Conservation (phyloP, 1,140 invertebrate genomes). For the Drosophila mauritiana region DNA sequence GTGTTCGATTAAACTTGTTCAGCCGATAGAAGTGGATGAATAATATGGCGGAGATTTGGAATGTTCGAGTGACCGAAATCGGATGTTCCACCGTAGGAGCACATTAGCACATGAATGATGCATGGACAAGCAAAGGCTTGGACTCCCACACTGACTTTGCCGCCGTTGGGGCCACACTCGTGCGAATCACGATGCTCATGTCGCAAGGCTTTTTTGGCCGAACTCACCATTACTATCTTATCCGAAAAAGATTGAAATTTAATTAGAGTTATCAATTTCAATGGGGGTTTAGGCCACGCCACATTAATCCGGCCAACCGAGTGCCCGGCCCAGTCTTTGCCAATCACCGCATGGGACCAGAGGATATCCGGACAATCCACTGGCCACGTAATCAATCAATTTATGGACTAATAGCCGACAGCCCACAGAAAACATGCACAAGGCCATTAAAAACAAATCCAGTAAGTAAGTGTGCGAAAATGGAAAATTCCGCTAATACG, state of each 20-base stretch:
- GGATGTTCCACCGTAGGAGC: constrained; percentile 20
- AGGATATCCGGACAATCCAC: constrained; percentile 42
- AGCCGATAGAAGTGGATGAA: not conserved
- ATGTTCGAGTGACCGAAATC: constrained; percentile 3
- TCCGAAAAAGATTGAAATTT: constrained; percentile 41
- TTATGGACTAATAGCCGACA: constrained; percentile 36
- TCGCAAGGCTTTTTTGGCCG: constrained; percentile 26
- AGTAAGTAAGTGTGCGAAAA: constrained; percentile 53
- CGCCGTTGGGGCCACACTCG: constrained; percentile 19
- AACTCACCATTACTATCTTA: constrained; percentile 24
- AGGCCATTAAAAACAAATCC: constrained; percentile 75
- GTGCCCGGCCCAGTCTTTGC: constrained; percentile 32
- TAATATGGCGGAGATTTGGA: not conserved
- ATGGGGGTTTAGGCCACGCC: constrained; percentile 32
- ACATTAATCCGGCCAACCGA: constrained; percentile 28
- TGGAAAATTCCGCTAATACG: constrained; percentile 12
- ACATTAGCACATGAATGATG: constrained; percentile 40
- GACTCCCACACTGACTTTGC: constrained; percentile 29
- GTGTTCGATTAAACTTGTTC: constrained; percentile 12
- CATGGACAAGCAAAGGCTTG: constrained; percentile 22
- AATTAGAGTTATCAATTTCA: constrained; percentile 51
- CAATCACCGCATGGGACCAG: constrained; percentile 34
- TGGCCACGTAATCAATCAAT: constrained; percentile 44
- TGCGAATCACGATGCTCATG: constrained; percentile 30
- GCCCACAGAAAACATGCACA: constrained; percentile 65